Base-by-base conservation (phyloP, 2,888 invertebrate species). In the Trichopria drosophilae region DNA sequence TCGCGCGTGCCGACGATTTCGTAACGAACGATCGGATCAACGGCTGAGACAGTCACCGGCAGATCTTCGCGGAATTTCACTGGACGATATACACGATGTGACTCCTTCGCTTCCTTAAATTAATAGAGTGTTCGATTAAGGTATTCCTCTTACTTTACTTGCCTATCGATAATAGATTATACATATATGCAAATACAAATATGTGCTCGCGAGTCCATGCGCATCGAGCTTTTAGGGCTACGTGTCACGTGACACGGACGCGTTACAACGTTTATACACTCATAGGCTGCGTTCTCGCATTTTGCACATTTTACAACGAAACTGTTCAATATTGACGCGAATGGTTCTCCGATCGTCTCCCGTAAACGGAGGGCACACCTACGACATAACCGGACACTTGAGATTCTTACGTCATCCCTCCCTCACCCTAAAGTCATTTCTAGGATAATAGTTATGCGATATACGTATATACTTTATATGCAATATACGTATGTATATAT, bases 321-420 rank as follows among this genome's bases (percentile, higher is more conserved):
- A 57, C 48, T 51, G 53, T 39, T 43, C 41, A 50, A 56, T 58
- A 44, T 57, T 52, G 37, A 45, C 39, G 42, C 32, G 16, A 51
- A 51, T 29, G 42, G 54, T 53, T 52, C 43, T 53, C 34, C n/a
- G n/a, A n/a, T n/a, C n/a, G n/a, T n/a, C n/a, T n/a, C n/a, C n/a
- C n/a, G n/a, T n/a, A n/a, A n/a, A n/a, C n/a, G n/a, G n/a, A n/a
- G n/a, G n/a, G n/a, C n/a, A n/a, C n/a, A n/a, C n/a, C n/a, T n/a
- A n/a, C n/a, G n/a, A n/a, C n/a, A n/a, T n/a, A n/a, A 53, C 50
- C 53, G 66, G 60, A 71, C 61, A 69, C 61, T 65, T 69, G 72
- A 73, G 72, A 73, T 72, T 73, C 73, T 62, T 60, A 64, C 62
- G 57, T 59, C 59, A 52, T 46, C 55, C 48, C 57, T 51, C 46